Percentiles rank a stretch among this genome's conserved stretches.
Evolutionary conservation across 2,113 vertebrate species (phyloP).

Genomic region (Xiphias gladius): DNA sequence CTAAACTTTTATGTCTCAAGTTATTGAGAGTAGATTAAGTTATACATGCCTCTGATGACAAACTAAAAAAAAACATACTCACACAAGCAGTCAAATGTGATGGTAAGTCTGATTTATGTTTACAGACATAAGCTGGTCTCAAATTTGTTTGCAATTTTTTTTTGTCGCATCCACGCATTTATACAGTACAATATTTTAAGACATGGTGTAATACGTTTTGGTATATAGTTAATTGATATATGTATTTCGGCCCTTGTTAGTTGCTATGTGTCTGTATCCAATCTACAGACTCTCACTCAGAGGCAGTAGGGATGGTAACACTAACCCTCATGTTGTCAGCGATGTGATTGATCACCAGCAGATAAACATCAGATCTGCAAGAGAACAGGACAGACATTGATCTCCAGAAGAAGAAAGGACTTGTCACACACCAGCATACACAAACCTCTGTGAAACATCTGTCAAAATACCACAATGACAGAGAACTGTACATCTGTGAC

Average conservation of each 20-base stretch:
- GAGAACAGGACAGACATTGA: conserved; percentile 83
- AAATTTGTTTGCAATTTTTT: neutral
- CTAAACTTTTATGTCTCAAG: neutral
- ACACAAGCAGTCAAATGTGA: neutral
- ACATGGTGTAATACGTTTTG: neutral
- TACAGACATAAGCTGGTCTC: neutral
- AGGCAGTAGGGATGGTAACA: conserved; percentile 70
- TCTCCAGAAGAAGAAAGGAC: conserved; percentile 80
- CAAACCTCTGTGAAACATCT: conserved; percentile 79
- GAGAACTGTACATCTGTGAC: conserved; percentile 76
- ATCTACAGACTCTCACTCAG: conserved; percentile 45
- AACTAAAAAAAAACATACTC: neutral
- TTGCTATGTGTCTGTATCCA: conserved; percentile 46
- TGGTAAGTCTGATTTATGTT: conserved; percentile 1
- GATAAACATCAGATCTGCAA: conserved; percentile 82
- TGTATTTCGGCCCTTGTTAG: conserved; percentile 27
- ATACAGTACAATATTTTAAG: neutral
- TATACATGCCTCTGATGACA: neutral
- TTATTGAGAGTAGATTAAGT: neutral
- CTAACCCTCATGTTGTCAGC: conserved; percentile 78
- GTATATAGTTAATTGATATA: conserved; percentile 20
- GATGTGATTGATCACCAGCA: conserved; percentile 82
- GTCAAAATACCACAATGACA: conserved; percentile 78
- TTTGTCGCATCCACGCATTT: neutral
- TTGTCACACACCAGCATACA: conserved; percentile 77